Conservation (phyloP, 2,797 vertebrate species). For the Trachops cirrhosus region DNA sequence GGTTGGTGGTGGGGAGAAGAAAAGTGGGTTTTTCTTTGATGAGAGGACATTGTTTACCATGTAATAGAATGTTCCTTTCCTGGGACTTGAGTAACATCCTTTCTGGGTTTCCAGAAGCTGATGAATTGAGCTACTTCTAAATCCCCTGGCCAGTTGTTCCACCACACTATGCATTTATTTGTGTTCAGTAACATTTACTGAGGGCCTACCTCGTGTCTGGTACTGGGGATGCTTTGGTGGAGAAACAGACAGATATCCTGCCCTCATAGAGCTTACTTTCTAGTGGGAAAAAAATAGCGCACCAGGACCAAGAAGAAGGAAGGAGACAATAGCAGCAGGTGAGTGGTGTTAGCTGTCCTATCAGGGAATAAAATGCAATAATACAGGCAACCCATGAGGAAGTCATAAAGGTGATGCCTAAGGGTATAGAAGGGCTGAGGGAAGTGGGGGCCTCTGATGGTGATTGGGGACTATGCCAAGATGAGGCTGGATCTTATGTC, state of each 20-base stretch:
- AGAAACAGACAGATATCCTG: neutral
- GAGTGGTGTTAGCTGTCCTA: neutral
- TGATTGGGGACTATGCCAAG: neutral
- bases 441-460: neutral
- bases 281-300: neutral
- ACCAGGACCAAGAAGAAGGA: neutral
- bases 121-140: neutral
- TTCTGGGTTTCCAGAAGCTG: constrained; percentile 22
- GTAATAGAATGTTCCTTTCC: neutral
- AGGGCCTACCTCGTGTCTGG: neutral
- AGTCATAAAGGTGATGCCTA: neutral
- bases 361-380: neutral
- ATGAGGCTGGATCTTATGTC: neutral
- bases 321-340: neutral
- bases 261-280: neutral
- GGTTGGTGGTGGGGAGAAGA: neutral
- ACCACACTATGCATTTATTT: neutral
- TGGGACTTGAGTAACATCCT: neutral
- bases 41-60: neutral
- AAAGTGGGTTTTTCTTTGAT: neutral
- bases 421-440: neutral
- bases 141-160: neutral
- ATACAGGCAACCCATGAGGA: neutral
- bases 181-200: neutral
- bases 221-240: neutral